Evolutionary conservation across 1,140 invertebrate genomes (phyloP).

Genomic region (Tyrophagus putrescentiae): DNA sequence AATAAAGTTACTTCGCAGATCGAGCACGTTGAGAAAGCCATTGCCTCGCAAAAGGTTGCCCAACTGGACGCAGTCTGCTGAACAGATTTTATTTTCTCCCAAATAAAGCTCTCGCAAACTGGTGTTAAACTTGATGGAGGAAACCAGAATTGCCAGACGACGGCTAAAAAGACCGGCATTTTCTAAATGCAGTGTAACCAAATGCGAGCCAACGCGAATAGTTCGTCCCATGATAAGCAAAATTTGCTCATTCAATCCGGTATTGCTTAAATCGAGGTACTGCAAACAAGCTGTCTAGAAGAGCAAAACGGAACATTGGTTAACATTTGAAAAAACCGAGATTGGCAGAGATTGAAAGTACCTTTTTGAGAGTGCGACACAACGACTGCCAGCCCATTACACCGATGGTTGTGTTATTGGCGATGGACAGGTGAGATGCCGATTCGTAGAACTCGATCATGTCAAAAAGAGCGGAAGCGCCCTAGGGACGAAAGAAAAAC

Average conservation of each 20-base stretch:
- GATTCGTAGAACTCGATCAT: conserved; percentile 86
- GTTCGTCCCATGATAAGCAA: conserved; percentile 52
- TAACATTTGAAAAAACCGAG: not conserved
- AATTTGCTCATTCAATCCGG: conserved; percentile 48
- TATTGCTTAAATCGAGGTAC: conserved; percentile 49
- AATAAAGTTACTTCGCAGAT: conserved; percentile 46
- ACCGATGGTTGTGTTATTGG: conserved; percentile 53
- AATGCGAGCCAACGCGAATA: conserved; percentile 46
- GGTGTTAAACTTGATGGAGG: conserved; percentile 60
- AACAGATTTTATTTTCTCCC: conserved; percentile 58
- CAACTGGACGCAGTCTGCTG: conserved; percentile 58
- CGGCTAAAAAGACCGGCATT: conserved; percentile 51
- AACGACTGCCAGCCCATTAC: conserved; percentile 63
- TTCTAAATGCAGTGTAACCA: conserved; percentile 56
- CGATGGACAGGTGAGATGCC: conserved; percentile 55
- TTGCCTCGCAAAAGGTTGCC: conserved; percentile 52
- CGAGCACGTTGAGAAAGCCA: conserved; percentile 53
- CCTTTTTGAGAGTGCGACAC: conserved; percentile 60
- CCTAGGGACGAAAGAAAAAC: conserved; percentile 31
- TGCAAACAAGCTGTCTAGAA: conserved; percentile 51
- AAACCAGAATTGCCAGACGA: conserved; percentile 49
- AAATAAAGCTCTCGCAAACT: conserved; percentile 62
- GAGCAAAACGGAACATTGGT: conserved; percentile 16
- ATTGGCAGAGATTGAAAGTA: conserved; percentile 30
- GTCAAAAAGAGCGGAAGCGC: conserved; percentile 59